Conservation (phyloP, 2,888 invertebrate genomes). For the Luperina testacea region DNA sequence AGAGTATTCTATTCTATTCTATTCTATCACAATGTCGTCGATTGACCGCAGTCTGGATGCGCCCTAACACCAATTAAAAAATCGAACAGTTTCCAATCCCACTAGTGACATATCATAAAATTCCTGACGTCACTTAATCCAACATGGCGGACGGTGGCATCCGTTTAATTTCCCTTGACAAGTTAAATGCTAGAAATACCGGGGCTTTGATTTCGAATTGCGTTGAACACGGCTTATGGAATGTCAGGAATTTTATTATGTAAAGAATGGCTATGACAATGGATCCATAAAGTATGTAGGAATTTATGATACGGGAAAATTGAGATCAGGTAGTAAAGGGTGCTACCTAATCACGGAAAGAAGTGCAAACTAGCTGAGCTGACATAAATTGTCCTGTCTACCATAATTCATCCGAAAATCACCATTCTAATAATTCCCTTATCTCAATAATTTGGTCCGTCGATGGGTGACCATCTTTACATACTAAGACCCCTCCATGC, state of each 20-base stretch:
- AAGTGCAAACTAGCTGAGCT: background rate
- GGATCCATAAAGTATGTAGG: background rate
- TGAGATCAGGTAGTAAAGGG: background rate
- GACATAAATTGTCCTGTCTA: background rate
- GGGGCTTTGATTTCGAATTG: conserved; percentile 42
- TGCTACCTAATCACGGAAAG: background rate
- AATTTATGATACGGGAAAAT: background rate
- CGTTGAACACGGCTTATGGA: conserved; percentile 19
- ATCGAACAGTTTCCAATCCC: background rate
- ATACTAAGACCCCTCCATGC: too few species aligned
- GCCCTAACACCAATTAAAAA: conserved; percentile 15
- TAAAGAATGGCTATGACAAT: background rate
- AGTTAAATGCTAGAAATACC: conserved; percentile 46
- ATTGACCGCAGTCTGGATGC: too few species aligned
- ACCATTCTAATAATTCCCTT: too few species aligned
- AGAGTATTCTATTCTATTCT: too few species aligned
- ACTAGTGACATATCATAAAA: conserved; percentile 31
- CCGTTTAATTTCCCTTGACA: conserved; percentile 51
- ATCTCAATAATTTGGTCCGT: too few species aligned
- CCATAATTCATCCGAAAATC: background rate
- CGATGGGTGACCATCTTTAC: too few species aligned
- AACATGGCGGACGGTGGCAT: conserved; percentile 43
- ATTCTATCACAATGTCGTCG: too few species aligned
- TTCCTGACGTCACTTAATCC: conserved; percentile 40
- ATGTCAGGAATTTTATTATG: conserved; percentile 14